Evolutionary conservation across 2,888 invertebrate genomes (phyloP).

Genomic region (Xylocampa areola): DNA sequence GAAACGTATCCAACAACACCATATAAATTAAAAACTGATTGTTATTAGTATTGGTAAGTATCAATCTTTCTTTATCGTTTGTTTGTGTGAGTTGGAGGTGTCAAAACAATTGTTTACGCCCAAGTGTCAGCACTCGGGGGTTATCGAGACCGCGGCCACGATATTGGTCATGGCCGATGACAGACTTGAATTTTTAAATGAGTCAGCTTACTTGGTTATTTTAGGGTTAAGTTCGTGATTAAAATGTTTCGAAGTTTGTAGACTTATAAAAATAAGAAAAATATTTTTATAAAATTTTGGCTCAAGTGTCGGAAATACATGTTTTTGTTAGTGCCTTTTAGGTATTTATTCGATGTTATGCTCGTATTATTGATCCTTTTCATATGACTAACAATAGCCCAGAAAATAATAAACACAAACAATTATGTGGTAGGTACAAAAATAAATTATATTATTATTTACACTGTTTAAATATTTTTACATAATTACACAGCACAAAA

Average conservation of each 20-base stretch:
- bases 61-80: constrained; percentile 34
- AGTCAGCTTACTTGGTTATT: constrained; percentile 30
- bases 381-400: too few relatives aligned
- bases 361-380: too few relatives aligned
- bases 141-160: constrained; percentile 40
- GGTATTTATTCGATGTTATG: too few relatives aligned
- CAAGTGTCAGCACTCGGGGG: constrained; percentile 56
- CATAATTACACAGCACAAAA: too few relatives aligned
- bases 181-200: constrained; percentile 34
- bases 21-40: not conserved
- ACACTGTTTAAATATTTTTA: too few relatives aligned
- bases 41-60: constrained; percentile 10
- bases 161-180: constrained; percentile 53
- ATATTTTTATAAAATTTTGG: too few relatives aligned
- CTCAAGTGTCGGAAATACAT: too few relatives aligned
- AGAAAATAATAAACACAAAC: too few relatives aligned
- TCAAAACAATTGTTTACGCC: constrained; percentile 60
- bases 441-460: too few relatives aligned
- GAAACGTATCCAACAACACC: not conserved
- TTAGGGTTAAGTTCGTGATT: constrained; percentile 27
- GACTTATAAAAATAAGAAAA: not conserved
- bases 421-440: too few relatives aligned
- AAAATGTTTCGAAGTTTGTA: not conserved
- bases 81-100: constrained; percentile 51
- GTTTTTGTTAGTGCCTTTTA: too few relatives aligned